Evolutionary conservation across 2,113 vertebrate genomes (phyloP).

Genomic region (Naja naja): DNA sequence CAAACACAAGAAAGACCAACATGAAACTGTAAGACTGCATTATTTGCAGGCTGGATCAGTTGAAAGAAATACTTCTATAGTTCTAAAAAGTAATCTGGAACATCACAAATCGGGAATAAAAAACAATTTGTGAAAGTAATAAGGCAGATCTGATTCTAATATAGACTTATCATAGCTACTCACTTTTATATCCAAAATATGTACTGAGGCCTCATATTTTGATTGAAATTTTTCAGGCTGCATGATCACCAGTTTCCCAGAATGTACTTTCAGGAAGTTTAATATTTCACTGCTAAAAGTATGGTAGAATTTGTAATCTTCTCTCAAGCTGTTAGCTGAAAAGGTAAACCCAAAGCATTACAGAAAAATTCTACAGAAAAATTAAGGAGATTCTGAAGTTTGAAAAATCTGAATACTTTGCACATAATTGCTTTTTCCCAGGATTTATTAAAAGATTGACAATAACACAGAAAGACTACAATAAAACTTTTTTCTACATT

Average conservation of each 20-base stretch:
- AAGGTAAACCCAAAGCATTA: conserved; percentile 8
- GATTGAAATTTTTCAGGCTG: conserved; percentile 94
- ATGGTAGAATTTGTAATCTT: conserved; percentile 92
- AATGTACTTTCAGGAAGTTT: conserved; percentile 80
- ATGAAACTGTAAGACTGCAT: neutral
- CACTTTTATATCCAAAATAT: conserved; percentile 80
- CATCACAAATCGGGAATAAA: neutral
- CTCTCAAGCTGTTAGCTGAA: conserved; percentile 86
- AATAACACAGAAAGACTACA: neutral
- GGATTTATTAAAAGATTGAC: neutral
- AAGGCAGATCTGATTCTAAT: neutral
- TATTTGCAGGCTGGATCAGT: neutral
- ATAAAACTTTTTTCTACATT: neutral
- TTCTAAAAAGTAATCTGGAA: neutral
- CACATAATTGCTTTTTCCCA: neutral
- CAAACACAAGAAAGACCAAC: neutral
- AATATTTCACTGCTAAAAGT: conserved; percentile 83
- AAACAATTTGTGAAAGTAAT: neutral
- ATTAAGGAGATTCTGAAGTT: neutral
- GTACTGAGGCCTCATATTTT: conserved; percentile 78
- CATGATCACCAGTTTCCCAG: conserved; percentile 80
- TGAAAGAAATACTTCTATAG: neutral
- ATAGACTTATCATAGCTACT: neutral
- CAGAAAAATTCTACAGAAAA: neutral
- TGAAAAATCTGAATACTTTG: neutral